A percentile compares a stretch with the other conserved stretches of the same genome.
These are phyloP conservation scores for Gandaritis pyraliata DNA, from an alignment of 2,888 invertebrate genomes.

Conservation along the genomic window DNA sequence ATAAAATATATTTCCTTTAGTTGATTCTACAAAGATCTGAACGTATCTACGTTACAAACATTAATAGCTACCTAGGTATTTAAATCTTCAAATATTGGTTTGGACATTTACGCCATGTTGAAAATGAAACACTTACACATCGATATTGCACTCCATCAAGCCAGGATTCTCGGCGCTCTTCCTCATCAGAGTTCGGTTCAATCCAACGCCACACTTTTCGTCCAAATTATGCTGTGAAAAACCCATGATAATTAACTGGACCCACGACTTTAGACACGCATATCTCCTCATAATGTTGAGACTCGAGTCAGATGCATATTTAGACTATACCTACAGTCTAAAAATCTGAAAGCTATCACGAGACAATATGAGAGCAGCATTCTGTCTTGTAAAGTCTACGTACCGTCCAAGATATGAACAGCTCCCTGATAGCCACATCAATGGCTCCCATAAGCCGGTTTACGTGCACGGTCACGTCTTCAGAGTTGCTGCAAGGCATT, in stretches of 20 bases:
- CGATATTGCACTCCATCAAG: constrained; percentile 91
- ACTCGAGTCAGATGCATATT: too few species aligned
- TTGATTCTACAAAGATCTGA: too few species aligned
- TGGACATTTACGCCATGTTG: too few species aligned
- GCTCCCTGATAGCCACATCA: constrained; percentile 76
- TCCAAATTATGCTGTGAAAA: constrained; percentile 80
- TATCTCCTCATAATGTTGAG: too few species aligned
- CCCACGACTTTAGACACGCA: too few species aligned
- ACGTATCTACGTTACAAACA: too few species aligned
- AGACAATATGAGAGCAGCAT: too few species aligned
- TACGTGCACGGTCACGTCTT: constrained; percentile 88
- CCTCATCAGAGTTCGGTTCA: constrained; percentile 90
- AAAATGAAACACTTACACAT: constrained; percentile 80
- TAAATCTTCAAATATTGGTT: too few species aligned
- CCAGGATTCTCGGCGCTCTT: constrained; percentile 86
- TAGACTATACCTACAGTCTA: too few species aligned
- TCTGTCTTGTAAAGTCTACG: not conserved
- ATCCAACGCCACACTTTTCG: constrained; percentile 82
- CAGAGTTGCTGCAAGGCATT: constrained; percentile 88
- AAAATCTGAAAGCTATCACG: too few species aligned
- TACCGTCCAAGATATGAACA: constrained; percentile 79
- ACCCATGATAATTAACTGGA: not conserved
- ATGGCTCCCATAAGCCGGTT: constrained; percentile 85
- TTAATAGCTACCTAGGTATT: too few species aligned
- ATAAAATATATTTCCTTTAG: constrained; percentile 2